Evolutionary conservation across 2,888 invertebrate species (phyloP), one percentile per base, ranked within the genome.

Genomic region (Euproctis similis): DNA sequence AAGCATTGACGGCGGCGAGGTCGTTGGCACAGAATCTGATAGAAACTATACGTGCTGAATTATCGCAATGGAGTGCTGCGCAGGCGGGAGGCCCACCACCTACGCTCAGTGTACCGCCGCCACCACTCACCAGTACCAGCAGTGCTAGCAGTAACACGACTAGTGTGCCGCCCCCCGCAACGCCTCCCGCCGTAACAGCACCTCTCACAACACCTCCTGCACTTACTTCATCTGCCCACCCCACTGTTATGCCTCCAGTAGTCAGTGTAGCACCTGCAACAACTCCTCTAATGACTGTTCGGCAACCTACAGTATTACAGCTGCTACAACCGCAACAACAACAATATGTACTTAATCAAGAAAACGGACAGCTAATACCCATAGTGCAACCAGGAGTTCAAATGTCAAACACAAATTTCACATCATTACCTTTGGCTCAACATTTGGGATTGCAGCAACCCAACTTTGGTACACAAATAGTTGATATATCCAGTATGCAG

Each of bases 21-120:
- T 89, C 90, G 41, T 69, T 93, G 30, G 90, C 92, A 8, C 88
- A 90, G 54, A 93, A 93, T 70, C 82, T 94, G 25, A 90, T 93
- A 45, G 92, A 93, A 72, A 93, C 93, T 3, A 89, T 94, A 67
- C 88, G 91, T 30, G 85, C 85, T 18, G 87, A 87, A 46, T 60
- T 87, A 47, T 80, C 80, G 19, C 84, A 84, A 69, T 84, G 73
- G 82, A 81, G 69, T 30, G 76, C 73, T 8, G 77, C 77, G 14
- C 75, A 74, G 44, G 75, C 75, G 1, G 80, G 76, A 1, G 81
- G 77, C 2, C 75, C 80, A 4, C 80, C 76, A 18, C 81, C 77
- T 11, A 60, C 77, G n/a, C 46, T 76, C 23, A 76, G 73, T 24
- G 76, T 77, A 2, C 80, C 80, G 0, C 82, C 82, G 1, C 81